Conservation (phyloP, 2,113 vertebrate species). For the Microcebus tavaratra region DNA sequence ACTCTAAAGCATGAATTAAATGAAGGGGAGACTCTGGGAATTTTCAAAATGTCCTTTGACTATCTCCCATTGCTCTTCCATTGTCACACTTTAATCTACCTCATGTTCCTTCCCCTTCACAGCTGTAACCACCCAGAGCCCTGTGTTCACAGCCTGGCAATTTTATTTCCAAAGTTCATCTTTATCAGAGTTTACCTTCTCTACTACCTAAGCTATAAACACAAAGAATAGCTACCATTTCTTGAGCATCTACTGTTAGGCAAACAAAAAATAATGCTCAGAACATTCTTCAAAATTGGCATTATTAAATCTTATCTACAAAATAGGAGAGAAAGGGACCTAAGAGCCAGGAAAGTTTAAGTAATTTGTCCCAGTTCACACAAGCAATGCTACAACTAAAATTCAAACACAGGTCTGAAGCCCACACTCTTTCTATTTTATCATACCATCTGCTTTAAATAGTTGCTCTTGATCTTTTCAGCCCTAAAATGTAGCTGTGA, state of each 20-base stretch:
- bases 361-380: not conserved
- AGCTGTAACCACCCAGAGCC: not conserved
- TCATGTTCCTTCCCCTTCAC: not conserved
- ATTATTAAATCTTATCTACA: not conserved
- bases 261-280: not conserved
- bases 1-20: slow-evolving; percentile 19
- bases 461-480: not conserved
- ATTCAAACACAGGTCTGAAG: not conserved
- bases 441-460: not conserved
- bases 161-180: not conserved
- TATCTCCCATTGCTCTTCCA: too few relatives aligned
- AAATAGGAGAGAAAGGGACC: not conserved
- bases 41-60: not conserved
- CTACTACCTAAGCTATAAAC: not conserved
- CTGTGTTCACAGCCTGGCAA: not conserved
- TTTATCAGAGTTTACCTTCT: not conserved
- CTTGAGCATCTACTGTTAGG: not conserved
- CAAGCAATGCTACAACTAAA: not conserved
- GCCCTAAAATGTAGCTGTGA: not conserved
- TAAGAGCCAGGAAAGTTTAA: not conserved
- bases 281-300: not conserved
- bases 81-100: not conserved
- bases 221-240: not conserved
- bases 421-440: not conserved
- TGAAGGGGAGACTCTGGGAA: not conserved